phyloP scores from a whole-genome alignment of 2,888 invertebrate species.

The Masnerella sp. region DNA sequence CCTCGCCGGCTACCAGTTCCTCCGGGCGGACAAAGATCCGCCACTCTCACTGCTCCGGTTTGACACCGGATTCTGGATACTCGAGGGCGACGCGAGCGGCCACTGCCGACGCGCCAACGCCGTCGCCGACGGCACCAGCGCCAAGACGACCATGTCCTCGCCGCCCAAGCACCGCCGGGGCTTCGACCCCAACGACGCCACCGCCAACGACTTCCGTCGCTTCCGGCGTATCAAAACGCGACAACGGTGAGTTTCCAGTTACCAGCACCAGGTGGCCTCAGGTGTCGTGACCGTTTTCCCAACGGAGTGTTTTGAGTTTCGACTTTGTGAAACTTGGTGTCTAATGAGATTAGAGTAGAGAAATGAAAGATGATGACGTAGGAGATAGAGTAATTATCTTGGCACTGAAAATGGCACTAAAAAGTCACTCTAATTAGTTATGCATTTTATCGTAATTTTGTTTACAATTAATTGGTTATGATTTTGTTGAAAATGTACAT shows the following conservation, averaged over 20 bases:
- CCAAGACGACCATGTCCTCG: conserved; percentile 71
- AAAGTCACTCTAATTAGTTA: too few relatives aligned
- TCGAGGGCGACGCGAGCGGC: conserved; percentile 43
- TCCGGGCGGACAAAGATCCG: conserved; percentile 64
- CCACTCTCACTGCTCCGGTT: conserved; percentile 66
- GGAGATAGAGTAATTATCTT: too few relatives aligned
- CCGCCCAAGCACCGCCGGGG: conserved; percentile 73
- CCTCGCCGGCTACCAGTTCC: conserved; percentile 67
- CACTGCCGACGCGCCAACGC: conserved; percentile 44
- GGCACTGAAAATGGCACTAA: too few relatives aligned
- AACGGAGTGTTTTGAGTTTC: neutral
- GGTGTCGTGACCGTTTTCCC: neutral
- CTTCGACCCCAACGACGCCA: conserved; percentile 73
- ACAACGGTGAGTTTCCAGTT: conserved; percentile 71
- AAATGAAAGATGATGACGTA: too few relatives aligned
- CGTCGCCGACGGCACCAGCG: conserved; percentile 65
- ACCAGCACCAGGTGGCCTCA: neutral
- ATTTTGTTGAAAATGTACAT: too few relatives aligned
- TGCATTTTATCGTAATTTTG: too few relatives aligned
- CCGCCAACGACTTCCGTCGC: conserved; percentile 71
- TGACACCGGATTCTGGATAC: conserved; percentile 44
- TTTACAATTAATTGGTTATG: too few relatives aligned
- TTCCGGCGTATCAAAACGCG: conserved; percentile 73
- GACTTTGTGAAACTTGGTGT: too few relatives aligned
- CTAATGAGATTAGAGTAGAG: too few relatives aligned